Conservation (phyloP, 23 tunicate species). For the Ascidia mentula region DNA sequence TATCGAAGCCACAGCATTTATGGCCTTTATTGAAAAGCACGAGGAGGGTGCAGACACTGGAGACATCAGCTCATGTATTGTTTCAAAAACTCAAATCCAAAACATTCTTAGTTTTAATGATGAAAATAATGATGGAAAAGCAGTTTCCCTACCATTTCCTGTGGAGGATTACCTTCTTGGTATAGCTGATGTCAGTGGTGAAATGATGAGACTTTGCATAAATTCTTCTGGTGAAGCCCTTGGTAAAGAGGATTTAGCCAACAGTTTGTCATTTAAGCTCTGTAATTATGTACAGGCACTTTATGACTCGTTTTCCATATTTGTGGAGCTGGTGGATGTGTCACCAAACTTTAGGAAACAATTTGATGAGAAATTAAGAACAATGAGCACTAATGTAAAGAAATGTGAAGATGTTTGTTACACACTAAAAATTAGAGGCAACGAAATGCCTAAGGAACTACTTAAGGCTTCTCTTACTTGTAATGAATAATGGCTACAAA, state of each 20-base stretch:
- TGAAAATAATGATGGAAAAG: background rate
- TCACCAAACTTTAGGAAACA: conserved; percentile 11
- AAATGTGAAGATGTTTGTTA: conserved; percentile 59
- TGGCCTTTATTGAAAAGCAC: conserved; percentile 15
- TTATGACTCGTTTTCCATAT: conserved; percentile 30
- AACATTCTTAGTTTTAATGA: background rate
- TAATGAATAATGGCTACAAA: too few relatives aligned
- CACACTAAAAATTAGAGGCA: conserved; percentile 26
- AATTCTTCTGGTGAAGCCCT: conserved; percentile 32
- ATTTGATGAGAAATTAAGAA: conserved; percentile 23
- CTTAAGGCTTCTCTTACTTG: background rate
- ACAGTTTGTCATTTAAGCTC: conserved; percentile 29
- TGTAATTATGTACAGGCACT: conserved; percentile 31
- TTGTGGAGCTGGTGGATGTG: conserved; percentile 8
- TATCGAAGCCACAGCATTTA: conserved; percentile 48
- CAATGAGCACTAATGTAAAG: conserved; percentile 30
- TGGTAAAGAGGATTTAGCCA: background rate
- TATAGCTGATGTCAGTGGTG: conserved; percentile 55
- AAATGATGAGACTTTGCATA: conserved; percentile 56
- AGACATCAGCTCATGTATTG: background rate
- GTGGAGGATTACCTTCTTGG: conserved; percentile 40
- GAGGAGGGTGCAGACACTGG: too few relatives aligned
- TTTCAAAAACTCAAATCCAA: conserved; percentile 3
- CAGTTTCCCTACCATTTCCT: conserved; percentile 19
- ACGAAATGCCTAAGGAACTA: conserved; percentile 27